Conservation (phyloP, 2,113 vertebrate species). For the Hippolais icterina region DNA sequence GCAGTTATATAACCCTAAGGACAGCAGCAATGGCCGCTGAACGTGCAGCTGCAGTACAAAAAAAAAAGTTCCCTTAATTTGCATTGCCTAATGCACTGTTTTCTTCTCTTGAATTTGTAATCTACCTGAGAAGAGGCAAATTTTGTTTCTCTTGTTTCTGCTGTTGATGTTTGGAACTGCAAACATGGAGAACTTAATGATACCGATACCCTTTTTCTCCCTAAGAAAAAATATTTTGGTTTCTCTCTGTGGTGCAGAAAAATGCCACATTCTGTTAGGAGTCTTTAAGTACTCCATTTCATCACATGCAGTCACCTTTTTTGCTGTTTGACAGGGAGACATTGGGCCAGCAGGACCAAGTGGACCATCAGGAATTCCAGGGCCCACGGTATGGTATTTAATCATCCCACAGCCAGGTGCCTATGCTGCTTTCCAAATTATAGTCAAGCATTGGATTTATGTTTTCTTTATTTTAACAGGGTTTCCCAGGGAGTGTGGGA, state of each 20-base stretch:
- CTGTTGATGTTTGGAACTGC: not conserved
- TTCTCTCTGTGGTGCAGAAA: not conserved
- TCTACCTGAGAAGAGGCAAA: not conserved
- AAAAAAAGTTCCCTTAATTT: not conserved
- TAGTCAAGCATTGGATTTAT: not conserved
- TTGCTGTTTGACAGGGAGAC: conserved; percentile 78
- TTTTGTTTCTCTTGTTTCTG: not conserved
- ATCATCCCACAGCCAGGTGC: not conserved
- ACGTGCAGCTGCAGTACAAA: not conserved
- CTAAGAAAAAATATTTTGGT: not conserved
- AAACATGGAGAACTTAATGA: not conserved
- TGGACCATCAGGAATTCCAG: conserved; percentile 86
- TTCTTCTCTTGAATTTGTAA: not conserved
- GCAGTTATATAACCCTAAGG: not conserved
- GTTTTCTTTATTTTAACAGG: conserved; percentile 75
- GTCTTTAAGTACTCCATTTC: not conserved
- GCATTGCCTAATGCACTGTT: not conserved
- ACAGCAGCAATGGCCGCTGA: not conserved
- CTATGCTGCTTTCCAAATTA: not conserved
- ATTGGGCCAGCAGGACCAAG: conserved; percentile 79
- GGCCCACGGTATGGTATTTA: conserved; percentile 81
- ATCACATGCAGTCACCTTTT: not conserved
- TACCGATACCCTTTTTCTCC: accelerated
- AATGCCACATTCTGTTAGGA: not conserved
- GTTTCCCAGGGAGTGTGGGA: conserved; percentile 86